Evolutionary conservation across 1,140 invertebrate species (phyloP).

Genomic region (Diabrotica virgifera): DNA sequence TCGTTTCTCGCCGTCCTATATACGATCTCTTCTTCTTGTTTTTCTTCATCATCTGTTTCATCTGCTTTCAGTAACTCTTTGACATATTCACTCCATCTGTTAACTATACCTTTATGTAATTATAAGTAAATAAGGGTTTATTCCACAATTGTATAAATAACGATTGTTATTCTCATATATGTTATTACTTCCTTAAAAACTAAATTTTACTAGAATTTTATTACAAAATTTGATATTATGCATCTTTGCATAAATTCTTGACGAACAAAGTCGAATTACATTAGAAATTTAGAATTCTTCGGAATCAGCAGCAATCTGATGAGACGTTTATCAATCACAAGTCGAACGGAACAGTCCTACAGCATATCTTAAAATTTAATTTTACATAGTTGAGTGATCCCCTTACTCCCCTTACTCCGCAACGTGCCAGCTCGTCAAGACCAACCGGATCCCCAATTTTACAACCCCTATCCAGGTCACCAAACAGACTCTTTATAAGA

Average conservation of each 20-base stretch:
- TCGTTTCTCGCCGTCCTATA: no score
- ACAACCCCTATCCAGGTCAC: constrained; percentile 23
- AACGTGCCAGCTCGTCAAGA: neutral
- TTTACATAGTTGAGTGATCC: neutral
- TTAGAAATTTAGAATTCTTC: neutral
- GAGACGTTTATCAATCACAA: neutral
- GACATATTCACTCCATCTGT: no score
- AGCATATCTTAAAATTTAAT: neutral
- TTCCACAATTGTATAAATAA: no score
- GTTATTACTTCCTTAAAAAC: no score
- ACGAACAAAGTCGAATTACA: neutral
- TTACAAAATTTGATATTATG: no score
- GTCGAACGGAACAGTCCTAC: neutral
- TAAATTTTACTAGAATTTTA: no score
- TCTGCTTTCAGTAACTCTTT: no score
- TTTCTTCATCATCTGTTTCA: no score
- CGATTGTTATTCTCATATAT: no score
- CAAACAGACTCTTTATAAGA: constrained; percentile 25
- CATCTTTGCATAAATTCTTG: neutral
- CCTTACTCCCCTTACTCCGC: neutral
- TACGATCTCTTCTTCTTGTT: no score
- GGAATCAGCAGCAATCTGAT: neutral
- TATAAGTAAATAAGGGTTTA: no score
- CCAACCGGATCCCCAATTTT: constrained; percentile 14
- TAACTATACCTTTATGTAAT: no score